A percentile compares a stretch with the other conserved stretches of the same genome.
phyloP scores from a whole-genome alignment of 2,888 invertebrate genomes.

The Pandemis heparana region DNA sequence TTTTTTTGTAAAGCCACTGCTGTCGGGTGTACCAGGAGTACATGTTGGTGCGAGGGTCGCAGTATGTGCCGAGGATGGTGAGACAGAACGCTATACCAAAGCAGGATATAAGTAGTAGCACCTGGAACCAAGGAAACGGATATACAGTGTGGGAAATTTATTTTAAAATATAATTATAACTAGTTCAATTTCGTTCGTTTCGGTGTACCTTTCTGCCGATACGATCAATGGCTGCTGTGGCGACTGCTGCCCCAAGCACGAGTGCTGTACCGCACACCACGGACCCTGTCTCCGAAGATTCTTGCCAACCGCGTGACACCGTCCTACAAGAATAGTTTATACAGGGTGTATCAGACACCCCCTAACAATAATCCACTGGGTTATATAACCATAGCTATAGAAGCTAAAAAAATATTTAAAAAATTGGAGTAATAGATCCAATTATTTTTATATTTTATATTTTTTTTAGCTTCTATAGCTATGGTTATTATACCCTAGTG shows the following conservation, averaged over 20 bases:
- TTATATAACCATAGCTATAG: too few relatives aligned
- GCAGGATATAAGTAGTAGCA: conserved; percentile 76
- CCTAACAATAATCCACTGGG: too few relatives aligned
- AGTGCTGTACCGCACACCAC: conserved; percentile 75
- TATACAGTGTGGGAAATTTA: too few relatives aligned
- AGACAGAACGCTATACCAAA: conserved; percentile 78
- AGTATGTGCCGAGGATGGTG: conserved; percentile 73
- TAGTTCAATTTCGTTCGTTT: too few relatives aligned
- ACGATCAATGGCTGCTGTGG: conserved; percentile 72
- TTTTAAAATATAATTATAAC: too few relatives aligned
- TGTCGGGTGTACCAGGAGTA: conserved; percentile 71
- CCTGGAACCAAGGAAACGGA: conserved; percentile 57
- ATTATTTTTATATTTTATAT: too few relatives aligned
- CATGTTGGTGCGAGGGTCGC: conserved; percentile 73
- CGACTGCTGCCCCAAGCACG: conserved; percentile 76
- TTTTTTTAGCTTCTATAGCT: too few relatives aligned
- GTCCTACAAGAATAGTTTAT: conserved; percentile 64
- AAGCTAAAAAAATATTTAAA: too few relatives aligned
- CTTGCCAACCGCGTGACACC: conserved; percentile 61
- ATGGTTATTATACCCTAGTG: too few relatives aligned
- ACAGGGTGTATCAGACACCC: too few relatives aligned
- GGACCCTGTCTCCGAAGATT: conserved; percentile 73
- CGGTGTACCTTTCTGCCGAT: conserved; percentile 72
- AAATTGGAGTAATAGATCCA: too few relatives aligned
- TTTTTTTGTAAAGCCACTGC: conserved; percentile 65